phyloP scores from a whole-genome alignment of 2,888 invertebrate genomes.

The Aricia artaxerxes region DNA sequence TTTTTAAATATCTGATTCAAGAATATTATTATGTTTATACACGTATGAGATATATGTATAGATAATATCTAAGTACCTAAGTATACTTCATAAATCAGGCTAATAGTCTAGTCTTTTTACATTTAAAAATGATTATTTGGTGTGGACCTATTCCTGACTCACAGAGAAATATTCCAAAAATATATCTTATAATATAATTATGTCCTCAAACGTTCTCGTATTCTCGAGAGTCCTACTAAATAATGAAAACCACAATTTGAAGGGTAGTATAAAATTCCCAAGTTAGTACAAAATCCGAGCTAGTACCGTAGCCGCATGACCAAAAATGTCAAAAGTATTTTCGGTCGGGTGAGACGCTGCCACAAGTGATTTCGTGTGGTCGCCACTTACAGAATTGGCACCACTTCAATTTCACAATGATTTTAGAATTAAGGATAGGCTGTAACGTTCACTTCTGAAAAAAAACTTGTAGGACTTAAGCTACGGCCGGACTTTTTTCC shows the following conservation, averaged over 20 bases:
- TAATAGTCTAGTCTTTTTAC: too few relatives aligned
- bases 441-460: background rate
- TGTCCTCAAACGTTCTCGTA: background rate
- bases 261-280: background rate
- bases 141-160: too few relatives aligned
- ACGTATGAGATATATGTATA: too few relatives aligned
- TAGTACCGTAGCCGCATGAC: constrained; percentile 1
- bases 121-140: too few relatives aligned
- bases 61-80: too few relatives aligned
- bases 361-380: constrained; percentile 32
- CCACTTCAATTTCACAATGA: constrained; percentile 11
- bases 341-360: constrained; percentile 6
- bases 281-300: constrained; percentile 6
- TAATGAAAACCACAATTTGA: background rate
- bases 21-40: too few relatives aligned
- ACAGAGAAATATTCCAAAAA: too few relatives aligned
- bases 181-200: background rate
- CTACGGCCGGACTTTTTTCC: too few relatives aligned
- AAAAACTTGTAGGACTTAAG: background rate
- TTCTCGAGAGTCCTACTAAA: background rate
- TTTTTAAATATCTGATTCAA: too few relatives aligned
- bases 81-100: too few relatives aligned
- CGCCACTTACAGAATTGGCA: constrained; percentile 28
- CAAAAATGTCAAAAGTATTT: constrained; percentile 28
- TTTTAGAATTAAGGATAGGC: background rate